These are phyloP conservation scores for Cottoperca gobio DNA, from an alignment of 2,797 vertebrate genomes.

Conservation along the genomic window DNA sequence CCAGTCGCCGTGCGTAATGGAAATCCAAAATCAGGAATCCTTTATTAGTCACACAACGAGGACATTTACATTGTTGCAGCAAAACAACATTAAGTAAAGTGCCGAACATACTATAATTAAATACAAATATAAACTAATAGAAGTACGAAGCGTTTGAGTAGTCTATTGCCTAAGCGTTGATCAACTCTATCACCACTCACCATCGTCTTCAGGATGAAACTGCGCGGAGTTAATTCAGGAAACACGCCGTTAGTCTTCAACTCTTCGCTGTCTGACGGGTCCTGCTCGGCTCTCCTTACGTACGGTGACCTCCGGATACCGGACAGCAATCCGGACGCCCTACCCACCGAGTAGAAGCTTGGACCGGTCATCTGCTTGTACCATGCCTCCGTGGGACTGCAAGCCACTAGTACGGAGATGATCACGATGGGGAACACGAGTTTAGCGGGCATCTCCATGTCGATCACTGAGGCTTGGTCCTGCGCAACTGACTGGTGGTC, in stretches of 20 bases:
- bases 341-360: conserved; percentile 85
- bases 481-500: not conserved
- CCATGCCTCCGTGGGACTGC: conserved; percentile 80
- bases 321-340: conserved; percentile 89
- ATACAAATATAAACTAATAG: too few relatives aligned
- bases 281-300: conserved; percentile 70
- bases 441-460: conserved; percentile 59
- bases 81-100: too few relatives aligned
- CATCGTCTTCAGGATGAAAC: conserved; percentile 63
- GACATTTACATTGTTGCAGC: too few relatives aligned
- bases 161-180: too few relatives aligned
- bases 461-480: not conserved
- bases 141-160: too few relatives aligned
- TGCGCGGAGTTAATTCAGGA: not conserved
- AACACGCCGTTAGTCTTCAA: conserved; percentile 9
- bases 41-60: too few relatives aligned
- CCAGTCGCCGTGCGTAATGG: not conserved
- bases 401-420: conserved; percentile 65
- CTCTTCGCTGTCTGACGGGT: conserved; percentile 46
- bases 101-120: too few relatives aligned
- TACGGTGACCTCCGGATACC: conserved; percentile 80
- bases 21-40: too few relatives aligned
- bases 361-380: conserved; percentile 85
- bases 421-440: conserved; percentile 64
- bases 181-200: conserved; percentile 81